phyloP scores from a whole-genome alignment of 2,113 vertebrate species.

The Toxotes chatareus region DNA sequence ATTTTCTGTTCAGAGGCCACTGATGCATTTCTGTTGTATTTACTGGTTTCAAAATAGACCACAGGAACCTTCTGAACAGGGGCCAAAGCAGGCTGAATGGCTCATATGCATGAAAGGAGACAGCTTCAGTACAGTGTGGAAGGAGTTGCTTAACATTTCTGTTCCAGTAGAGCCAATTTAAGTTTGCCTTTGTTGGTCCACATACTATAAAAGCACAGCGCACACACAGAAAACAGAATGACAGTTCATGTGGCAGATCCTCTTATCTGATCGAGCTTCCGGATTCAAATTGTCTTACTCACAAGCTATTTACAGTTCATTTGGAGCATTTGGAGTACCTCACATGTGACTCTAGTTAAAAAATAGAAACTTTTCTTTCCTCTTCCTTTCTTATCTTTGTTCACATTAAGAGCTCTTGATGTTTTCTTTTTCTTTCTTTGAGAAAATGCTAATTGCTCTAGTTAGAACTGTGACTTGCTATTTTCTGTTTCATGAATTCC shows the following conservation, averaged over 20 bases:
- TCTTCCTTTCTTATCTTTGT: constrained; percentile 35
- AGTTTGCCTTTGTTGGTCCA: constrained; percentile 2
- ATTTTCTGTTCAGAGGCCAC: neutral
- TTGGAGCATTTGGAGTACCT: neutral
- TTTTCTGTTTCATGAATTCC: constrained; percentile 13
- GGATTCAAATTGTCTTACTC: constrained; percentile 52
- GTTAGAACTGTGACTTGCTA: neutral
- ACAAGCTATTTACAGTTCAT: constrained; percentile 25
- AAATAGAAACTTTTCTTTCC: constrained; percentile 19
- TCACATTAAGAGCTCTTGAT: constrained; percentile 36
- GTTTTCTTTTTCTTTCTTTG: constrained; percentile 10
- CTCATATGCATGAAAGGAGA: constrained; percentile 27
- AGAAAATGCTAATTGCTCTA: constrained; percentile 13
- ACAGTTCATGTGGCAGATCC: constrained; percentile 57
- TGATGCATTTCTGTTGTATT: neutral
- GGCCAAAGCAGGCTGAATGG: constrained; percentile 18
- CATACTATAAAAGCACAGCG: constrained; percentile 15
- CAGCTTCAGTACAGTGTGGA: neutral
- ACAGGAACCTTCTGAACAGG: neutral
- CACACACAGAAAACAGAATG: neutral
- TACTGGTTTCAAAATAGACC: constrained; percentile 2
- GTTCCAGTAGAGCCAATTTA: constrained; percentile 20
- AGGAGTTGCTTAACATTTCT: constrained; percentile 11
- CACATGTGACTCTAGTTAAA: constrained; percentile 3
- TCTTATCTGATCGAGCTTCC: constrained; percentile 76